Evolutionary conservation across 2,797 vertebrate genomes (phyloP).

Genomic region (Macroramphosus scolopax): DNA sequence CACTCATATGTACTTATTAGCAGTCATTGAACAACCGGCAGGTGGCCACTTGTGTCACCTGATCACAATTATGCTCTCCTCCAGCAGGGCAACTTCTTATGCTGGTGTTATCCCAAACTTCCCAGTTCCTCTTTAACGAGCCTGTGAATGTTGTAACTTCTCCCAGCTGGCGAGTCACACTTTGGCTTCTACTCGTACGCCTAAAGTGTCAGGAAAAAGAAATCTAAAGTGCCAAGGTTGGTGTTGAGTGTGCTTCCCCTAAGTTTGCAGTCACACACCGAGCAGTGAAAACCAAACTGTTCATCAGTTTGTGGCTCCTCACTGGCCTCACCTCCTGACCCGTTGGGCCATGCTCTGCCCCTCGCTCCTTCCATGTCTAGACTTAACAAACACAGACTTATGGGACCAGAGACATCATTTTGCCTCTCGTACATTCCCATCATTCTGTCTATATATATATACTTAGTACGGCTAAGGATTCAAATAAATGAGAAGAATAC

Average conservation of each 20-base stretch:
- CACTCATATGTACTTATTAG: constrained; percentile 45
- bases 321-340: constrained; percentile 58
- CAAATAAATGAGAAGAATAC: constrained; percentile 2
- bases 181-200: constrained; percentile 49
- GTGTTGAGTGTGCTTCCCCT: constrained; percentile 23
- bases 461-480: background rate
- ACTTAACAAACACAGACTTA: constrained; percentile 67
- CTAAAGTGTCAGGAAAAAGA: constrained; percentile 37
- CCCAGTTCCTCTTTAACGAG: constrained; percentile 15
- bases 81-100: constrained; percentile 41
- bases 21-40: constrained; percentile 50
- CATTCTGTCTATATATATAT: constrained; percentile 4
- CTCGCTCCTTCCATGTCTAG: constrained; percentile 57
- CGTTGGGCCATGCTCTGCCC: constrained; percentile 21
- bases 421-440: constrained; percentile 19
- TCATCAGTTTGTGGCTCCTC: constrained; percentile 43
- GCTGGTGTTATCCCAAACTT: too few species aligned
- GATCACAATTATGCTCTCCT: constrained; percentile 22
- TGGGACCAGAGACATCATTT: constrained; percentile 36
- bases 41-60: constrained; percentile 41
- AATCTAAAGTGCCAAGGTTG: constrained; percentile 44
- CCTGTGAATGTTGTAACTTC: constrained; percentile 27
- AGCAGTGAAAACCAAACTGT: constrained; percentile 57
- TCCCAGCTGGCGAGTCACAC: constrained; percentile 37
- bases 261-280: constrained; percentile 45